Evolutionary conservation across 2,797 vertebrate genomes (phyloP).

Genomic region (Sebastes minor): DNA sequence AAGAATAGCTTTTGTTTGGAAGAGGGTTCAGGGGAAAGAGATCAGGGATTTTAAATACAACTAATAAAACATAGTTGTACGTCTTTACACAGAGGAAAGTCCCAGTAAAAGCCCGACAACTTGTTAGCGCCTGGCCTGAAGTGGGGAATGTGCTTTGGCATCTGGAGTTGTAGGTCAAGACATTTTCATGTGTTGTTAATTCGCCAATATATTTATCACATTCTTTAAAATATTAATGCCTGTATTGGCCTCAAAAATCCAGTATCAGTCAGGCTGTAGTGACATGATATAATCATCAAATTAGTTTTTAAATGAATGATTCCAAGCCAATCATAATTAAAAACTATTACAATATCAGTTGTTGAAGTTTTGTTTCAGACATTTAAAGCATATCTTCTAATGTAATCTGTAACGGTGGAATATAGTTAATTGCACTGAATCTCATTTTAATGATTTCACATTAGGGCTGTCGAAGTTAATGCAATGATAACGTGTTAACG

Average conservation of each 20-base stretch:
- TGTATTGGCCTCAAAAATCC: background rate
- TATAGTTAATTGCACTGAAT: background rate
- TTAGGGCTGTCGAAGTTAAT: too few relatives aligned
- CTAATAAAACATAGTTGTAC: background rate
- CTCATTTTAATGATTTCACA: background rate
- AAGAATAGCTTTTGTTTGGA: slow-evolving; percentile 30
- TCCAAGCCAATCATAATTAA: background rate
- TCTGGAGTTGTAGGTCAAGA: background rate
- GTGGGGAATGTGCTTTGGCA: background rate
- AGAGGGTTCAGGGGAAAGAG: background rate
- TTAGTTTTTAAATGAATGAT: background rate
- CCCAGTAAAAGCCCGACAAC: background rate
- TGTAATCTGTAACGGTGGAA: background rate
- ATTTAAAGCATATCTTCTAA: background rate
- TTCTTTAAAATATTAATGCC: background rate
- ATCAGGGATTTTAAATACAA: slow-evolving; percentile 12
- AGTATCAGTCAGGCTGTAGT: accelerated
- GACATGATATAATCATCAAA: background rate
- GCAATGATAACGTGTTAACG: too few relatives aligned
- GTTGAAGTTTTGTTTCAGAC: background rate
- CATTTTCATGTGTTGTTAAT: background rate
- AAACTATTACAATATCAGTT: background rate
- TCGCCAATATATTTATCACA: accelerated
- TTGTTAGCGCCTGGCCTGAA: background rate
- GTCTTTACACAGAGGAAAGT: background rate